A percentile compares a stretch with the other conserved stretches of the same genome.
Conservation (phyloP, 64 coral and sea anemone genomes). For the Cladopsammia gracilis region DNA sequence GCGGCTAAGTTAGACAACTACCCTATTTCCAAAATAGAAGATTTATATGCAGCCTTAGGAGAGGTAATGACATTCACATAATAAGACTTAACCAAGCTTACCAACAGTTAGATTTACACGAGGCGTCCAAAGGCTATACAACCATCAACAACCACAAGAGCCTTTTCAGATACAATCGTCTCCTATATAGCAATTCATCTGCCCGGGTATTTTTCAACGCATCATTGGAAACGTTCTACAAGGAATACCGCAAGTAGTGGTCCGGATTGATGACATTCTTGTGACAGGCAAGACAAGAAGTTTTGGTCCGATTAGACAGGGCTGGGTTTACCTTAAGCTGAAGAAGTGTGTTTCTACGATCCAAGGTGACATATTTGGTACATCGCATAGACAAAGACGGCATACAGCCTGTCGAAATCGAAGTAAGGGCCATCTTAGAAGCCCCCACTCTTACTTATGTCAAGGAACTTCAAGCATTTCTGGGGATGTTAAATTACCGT, state of each 20-base stretch:
- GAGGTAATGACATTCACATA: neutral
- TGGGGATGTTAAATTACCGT: slow-evolving; percentile 27
- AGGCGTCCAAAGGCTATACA: neutral
- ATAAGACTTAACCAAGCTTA: neutral
- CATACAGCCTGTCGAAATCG: slow-evolving; percentile 25
- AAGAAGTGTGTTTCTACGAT: slow-evolving; percentile 3
- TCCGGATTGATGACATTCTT: slow-evolving; percentile 2
- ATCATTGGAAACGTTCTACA: too few relatives aligned
- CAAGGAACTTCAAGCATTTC: slow-evolving; percentile 4
- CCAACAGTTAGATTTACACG: too few relatives aligned
- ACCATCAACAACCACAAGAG: neutral
- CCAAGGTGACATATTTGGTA: neutral
- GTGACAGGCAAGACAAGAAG: neutral
- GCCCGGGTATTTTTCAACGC: too few relatives aligned
- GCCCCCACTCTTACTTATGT: neutral
- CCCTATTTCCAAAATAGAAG: slow-evolving; percentile 8
- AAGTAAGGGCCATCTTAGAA: neutral
- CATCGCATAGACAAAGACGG: slow-evolving; percentile 28
- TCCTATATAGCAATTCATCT: too few relatives aligned
- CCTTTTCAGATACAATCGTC: too few relatives aligned
- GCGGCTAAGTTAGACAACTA: slow-evolving; percentile 28
- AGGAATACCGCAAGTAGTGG: too few relatives aligned
- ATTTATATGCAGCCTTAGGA: neutral
- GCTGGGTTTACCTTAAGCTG: neutral
- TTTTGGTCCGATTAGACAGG: neutral